Conservation (phyloP, 2,888 invertebrate genomes). For the Lissonota sp. region DNA sequence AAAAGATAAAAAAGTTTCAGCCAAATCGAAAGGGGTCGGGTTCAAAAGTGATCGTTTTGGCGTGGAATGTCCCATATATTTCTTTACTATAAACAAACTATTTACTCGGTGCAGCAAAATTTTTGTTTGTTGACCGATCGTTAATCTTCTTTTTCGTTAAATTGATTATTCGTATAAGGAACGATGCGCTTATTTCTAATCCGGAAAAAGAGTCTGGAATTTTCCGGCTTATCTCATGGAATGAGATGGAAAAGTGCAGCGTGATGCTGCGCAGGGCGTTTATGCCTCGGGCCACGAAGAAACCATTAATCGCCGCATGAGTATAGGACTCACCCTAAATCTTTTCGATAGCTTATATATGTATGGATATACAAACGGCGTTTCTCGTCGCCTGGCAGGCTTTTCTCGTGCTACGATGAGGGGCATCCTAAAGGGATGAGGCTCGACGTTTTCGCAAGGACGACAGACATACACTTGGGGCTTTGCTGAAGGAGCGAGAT, state of each 20-base stretch:
- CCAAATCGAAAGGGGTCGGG: too few species aligned
- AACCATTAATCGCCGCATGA: constrained; percentile 63
- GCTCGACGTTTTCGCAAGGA: constrained; percentile 48
- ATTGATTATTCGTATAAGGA: not conserved
- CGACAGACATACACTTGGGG: constrained; percentile 43
- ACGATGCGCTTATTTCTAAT: not conserved
- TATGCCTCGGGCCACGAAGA: constrained; percentile 50
- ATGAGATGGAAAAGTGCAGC: constrained; percentile 19
- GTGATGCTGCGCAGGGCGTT: constrained; percentile 39
- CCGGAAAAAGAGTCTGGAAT: not conserved
- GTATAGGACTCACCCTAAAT: constrained; percentile 77
- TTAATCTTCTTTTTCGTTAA: not conserved
- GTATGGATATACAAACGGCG: constrained; percentile 45
- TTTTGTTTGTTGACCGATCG: too few species aligned
- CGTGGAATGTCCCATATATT: too few species aligned
- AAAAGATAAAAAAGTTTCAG: too few species aligned
- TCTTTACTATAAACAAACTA: too few species aligned
- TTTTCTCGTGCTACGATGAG: constrained; percentile 68
- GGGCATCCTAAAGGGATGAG: constrained; percentile 53
- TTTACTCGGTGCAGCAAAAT: too few species aligned
- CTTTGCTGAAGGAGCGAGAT: constrained; percentile 40
- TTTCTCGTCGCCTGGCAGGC: constrained; percentile 66
- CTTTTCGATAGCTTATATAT: constrained; percentile 64
- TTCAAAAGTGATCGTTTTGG: too few species aligned
- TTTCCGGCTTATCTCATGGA: not conserved